Evolutionary conservation across 2,797 vertebrate genomes (phyloP).

Genomic region (Gastrophryne carolinensis): DNA sequence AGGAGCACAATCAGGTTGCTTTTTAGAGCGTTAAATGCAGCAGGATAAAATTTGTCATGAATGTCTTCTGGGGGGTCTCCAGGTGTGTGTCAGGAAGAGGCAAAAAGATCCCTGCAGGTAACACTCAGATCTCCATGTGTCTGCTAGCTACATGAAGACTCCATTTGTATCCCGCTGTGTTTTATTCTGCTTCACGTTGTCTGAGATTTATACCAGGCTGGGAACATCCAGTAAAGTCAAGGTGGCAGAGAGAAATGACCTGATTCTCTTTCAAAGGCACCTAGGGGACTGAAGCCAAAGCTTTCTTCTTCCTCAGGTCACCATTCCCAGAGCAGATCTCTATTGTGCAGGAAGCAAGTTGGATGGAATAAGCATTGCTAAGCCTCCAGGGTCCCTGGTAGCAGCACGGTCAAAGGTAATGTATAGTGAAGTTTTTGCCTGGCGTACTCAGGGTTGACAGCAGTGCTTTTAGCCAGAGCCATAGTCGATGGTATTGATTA

Average conservation of each 20-base stretch:
- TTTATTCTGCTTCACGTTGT: conserved; percentile 38
- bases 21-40: conserved; percentile 87
- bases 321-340: conserved; percentile 36
- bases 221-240: conserved; percentile 54
- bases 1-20: conserved; percentile 69
- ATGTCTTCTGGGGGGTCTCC: conserved; percentile 71
- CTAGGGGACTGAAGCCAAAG: conserved; percentile 51
- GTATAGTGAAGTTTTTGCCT: conserved; percentile 61
- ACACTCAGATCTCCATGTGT: conserved; percentile 67
- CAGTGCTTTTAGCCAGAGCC: conserved; percentile 79
- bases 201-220: conserved; percentile 67
- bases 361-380: conserved; percentile 69
- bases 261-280: conserved; percentile 48
- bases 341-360: conserved; percentile 60
- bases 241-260: conserved; percentile 59
- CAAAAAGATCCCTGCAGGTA: conserved; percentile 67
- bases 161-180: conserved; percentile 86
- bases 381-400: conserved; percentile 65
- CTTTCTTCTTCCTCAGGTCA: conserved; percentile 55
- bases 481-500: conserved; percentile 90
- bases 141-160: conserved; percentile 75
- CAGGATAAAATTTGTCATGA: conserved; percentile 67
- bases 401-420: conserved; percentile 77
- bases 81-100: conserved; percentile 73
- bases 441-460: conserved; percentile 63